Evolutionary conservation across 2,888 invertebrate genomes (phyloP).

Genomic region (Cryptocephalus primarius): DNA sequence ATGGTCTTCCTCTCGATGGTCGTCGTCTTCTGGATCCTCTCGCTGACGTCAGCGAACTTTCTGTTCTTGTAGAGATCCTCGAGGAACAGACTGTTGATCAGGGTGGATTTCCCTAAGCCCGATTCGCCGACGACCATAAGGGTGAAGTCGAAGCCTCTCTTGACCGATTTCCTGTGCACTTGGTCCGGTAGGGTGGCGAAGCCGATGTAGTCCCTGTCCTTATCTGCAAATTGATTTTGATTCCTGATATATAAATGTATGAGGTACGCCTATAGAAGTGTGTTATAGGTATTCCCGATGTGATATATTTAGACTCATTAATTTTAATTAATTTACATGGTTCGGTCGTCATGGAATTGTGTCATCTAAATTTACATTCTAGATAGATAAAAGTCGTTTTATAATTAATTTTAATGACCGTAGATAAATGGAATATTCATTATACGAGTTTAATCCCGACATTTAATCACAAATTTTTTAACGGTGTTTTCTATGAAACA

Average conservation of each 20-base stretch:
- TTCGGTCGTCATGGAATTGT: too few relatives aligned
- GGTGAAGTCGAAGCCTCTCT: slow-evolving; percentile 93
- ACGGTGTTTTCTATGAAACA: too few relatives aligned
- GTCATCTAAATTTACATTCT: too few relatives aligned
- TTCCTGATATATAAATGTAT: background rate
- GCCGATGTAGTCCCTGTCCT: slow-evolving; percentile 76
- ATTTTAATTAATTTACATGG: too few relatives aligned
- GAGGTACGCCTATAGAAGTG: too few relatives aligned
- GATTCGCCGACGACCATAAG: slow-evolving; percentile 94
- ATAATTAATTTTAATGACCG: too few relatives aligned
- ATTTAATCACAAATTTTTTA: too few relatives aligned
- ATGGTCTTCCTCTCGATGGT: slow-evolving; percentile 70
- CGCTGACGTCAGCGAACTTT: slow-evolving; percentile 56
- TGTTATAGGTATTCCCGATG: too few relatives aligned
- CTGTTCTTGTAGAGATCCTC: slow-evolving; percentile 87
- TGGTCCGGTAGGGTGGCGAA: slow-evolving; percentile 94
- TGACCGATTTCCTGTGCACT: slow-evolving; percentile 92
- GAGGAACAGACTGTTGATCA: slow-evolving; percentile 88
- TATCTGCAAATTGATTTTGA: slow-evolving; percentile 11
- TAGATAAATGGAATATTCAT: too few relatives aligned
- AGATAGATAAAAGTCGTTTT: too few relatives aligned
- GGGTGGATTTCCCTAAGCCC: slow-evolving; percentile 88
- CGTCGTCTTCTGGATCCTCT: slow-evolving; percentile 55
- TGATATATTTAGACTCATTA: too few relatives aligned
- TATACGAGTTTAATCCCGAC: too few relatives aligned